Evolutionary conservation across 2,113 vertebrate species (phyloP), one percentile per base, ranked within the genome.

Genomic region (Petromus typicus): DNA sequence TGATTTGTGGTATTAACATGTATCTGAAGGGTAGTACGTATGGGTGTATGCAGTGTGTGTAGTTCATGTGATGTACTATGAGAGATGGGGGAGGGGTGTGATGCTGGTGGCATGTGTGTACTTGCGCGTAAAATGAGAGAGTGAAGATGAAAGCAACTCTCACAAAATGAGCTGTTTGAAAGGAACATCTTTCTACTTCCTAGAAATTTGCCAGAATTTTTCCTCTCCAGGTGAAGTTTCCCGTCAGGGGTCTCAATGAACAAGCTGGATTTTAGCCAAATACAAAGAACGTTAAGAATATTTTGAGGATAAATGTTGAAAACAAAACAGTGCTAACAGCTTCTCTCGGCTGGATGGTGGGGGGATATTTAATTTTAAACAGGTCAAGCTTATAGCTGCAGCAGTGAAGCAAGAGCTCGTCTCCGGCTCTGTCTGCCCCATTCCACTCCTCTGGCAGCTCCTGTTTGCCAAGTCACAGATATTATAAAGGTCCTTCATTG

Each of bases 191-290:
- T 94, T 76, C 86, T 89, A 64, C 57, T 76, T 78, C 61, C 63
- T 59, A 76, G 25, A 89, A 71, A 93, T 84, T 76, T 94, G 57
- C 25, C 32, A 73, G 63, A 57, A 56, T 75, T 73, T 43, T 90
- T 92, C 63, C 54, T 82, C 86, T 69, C 71, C 69, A 54, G 64
- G 40, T 56, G 67, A 82, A 67, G 27, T 43, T 86, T 94, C 86
- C 91, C 7, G 91, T 71, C 59, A 63, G 57, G 45, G 66, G 14
- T 85, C 84, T 83, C 88, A 95, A 96, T 80, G 32, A 73, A 45
- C 57, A 63, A 78, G 75, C n/a, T 89, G 71, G 30, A 43, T 59
- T 45, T 85, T 61, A 27, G 51, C 56, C 75, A 86, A 75, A 51
- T 61, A 69, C 95, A 92, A 90, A 75, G 27, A 73, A 11, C 51